phyloP scores from a whole-genome alignment of 2,113 vertebrate species.

The Tonatia bakeri region DNA sequence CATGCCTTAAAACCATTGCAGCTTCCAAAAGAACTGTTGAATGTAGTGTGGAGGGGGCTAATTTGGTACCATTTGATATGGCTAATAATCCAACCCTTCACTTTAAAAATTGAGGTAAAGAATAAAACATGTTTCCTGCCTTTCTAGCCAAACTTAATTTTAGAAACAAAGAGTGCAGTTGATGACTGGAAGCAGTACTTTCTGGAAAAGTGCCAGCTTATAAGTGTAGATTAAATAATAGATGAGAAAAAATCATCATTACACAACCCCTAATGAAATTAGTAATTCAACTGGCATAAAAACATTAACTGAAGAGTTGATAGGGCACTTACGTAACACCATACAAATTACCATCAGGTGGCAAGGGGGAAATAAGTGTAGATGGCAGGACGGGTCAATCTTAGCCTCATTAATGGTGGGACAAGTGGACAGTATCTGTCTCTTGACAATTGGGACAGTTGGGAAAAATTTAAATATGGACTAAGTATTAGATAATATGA shows the following conservation, averaged over 20 bases:
- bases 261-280: background rate
- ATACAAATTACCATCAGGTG: background rate
- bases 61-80: background rate
- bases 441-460: background rate
- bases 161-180: background rate
- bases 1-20: background rate
- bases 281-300: background rate
- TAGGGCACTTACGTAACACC: background rate
- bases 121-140: background rate
- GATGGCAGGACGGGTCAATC: background rate
- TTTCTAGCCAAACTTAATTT: constrained; percentile 31
- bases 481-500: background rate
- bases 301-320: background rate
- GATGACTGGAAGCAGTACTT: background rate
- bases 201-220: background rate
- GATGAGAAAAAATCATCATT: background rate
- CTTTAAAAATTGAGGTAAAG: constrained; percentile 16
- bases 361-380: background rate
- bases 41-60: background rate
- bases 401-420: background rate
- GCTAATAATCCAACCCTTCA: background rate
- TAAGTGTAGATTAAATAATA: constrained; percentile 2
- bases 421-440: background rate
- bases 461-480: background rate
- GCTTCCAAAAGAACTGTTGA: background rate